A percentile compares a stretch with the other conserved stretches of the same genome.
phyloP scores from a whole-genome alignment of 2,888 invertebrate genomes.

The Fissipunctia ypsillon region DNA sequence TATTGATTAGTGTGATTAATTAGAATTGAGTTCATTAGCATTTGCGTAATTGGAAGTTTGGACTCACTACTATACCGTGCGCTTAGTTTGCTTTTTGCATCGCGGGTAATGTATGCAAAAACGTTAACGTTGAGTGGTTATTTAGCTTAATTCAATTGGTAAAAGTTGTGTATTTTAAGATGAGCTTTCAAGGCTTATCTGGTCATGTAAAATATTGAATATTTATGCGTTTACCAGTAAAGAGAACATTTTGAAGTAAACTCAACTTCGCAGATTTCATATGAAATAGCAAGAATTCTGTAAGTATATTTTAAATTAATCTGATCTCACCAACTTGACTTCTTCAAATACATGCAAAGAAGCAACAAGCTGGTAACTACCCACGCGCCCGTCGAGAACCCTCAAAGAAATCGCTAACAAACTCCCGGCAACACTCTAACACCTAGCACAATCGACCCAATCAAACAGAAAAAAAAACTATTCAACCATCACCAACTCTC shows the following conservation, averaged over 20 bases:
- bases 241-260: background rate
- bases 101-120: slow-evolving; percentile 58
- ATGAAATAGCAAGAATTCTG: slow-evolving; percentile 5
- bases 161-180: slow-evolving; percentile 41
- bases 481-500: slow-evolving; percentile 76
- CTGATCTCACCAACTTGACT: slow-evolving; percentile 54
- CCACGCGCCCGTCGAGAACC: slow-evolving; percentile 57
- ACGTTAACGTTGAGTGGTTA: slow-evolving; percentile 49
- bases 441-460: slow-evolving; percentile 88
- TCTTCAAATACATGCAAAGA: slow-evolving; percentile 65
- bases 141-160: slow-evolving; percentile 46
- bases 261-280: background rate
- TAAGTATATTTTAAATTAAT: slow-evolving; percentile 40
- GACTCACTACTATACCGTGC: slow-evolving; percentile 56
- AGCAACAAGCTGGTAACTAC: slow-evolving; percentile 64
- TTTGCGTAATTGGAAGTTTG: slow-evolving; percentile 75
- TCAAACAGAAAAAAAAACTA: slow-evolving; percentile 87
- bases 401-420: slow-evolving; percentile 78
- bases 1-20: slow-evolving; percentile 86
- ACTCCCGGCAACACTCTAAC: slow-evolving; percentile 77
- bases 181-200: slow-evolving; percentile 7
- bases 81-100: slow-evolving; percentile 61
- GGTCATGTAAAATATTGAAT: background rate
- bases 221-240: background rate
- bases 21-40: slow-evolving; percentile 78